Base-by-base conservation (phyloP, 2,888 invertebrate species). In the Leptopterna dolabrata region DNA sequence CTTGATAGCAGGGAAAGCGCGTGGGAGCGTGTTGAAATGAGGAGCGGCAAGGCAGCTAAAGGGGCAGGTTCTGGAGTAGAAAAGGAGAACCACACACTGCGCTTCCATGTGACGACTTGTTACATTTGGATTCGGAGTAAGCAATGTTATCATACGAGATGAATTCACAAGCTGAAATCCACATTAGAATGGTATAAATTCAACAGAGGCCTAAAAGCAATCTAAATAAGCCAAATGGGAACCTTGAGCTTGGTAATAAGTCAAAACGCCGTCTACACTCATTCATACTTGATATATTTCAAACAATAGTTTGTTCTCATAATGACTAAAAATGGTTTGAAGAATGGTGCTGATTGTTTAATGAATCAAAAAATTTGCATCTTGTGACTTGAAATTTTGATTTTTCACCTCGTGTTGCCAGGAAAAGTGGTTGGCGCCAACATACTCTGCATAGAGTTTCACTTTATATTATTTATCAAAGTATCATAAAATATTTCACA, bases 11-110 rank as follows among this genome's bases (percentile, higher is more conserved):
- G 97, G 97, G 92, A 96, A 99, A 3, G 96, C 95, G 90, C 97
- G 93, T 0, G 98, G 96, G 36, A 99, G 92, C 0, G 98, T 96
- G 93, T 99, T 99, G 91, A 95, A 97, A 91, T 97, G 95, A 7
- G 97, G 97, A 0, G 98, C 98, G 9, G 97, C 96, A 91, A 95
- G 94, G 24, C 97, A 96, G 90, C 98, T 97, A 91, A 98, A 98
- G 0, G 96, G 95, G 91, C 99, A 99, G 91, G 96, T 96, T 89
- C 95, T 95, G 0, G 98, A 96, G 92, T 96, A 98, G 92, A 99
- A 98, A 90, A 98, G 93, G 2, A 98, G 95, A 27, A 97, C 92
- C 0, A 96, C 94, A 92, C 97, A 97, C 88, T 93, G 93, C 1
- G 94, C 95, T 43, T 93, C 93, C 70, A 88, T 88, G 19, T 88